These are phyloP conservation scores for Smutsia gigantea DNA, from an alignment of 2,797 vertebrate genomes.

Conservation along the genomic window DNA sequence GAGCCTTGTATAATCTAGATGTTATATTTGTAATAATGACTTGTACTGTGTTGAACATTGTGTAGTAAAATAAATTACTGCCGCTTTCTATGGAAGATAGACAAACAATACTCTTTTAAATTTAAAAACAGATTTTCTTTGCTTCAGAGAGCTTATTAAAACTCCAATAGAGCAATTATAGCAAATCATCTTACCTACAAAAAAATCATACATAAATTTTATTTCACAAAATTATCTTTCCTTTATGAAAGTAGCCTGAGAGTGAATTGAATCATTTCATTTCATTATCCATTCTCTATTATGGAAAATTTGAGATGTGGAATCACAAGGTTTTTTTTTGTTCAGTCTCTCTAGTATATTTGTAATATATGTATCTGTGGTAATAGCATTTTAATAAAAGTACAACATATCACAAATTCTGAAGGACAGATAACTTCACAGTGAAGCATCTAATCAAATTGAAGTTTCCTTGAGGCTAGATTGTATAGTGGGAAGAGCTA, in stretches of 20 bases:
- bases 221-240: slow-evolving; percentile 24
- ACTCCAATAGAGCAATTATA: slow-evolving; percentile 14
- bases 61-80: slow-evolving; percentile 9
- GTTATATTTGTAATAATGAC: not conserved
- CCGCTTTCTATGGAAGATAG: not conserved
- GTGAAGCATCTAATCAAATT: not conserved
- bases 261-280: not conserved
- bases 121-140: slow-evolving; percentile 55
- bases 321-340: not conserved
- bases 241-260: not conserved
- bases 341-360: not conserved
- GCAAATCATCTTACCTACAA: slow-evolving; percentile 31
- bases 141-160: slow-evolving; percentile 38
- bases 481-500: not conserved
- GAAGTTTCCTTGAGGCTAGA: not conserved
- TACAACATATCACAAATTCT: not conserved
- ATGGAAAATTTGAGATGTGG: not conserved
- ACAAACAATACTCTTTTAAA: slow-evolving; percentile 10
- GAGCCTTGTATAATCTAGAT: not conserved
- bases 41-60: not conserved
- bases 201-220: slow-evolving; percentile 3
- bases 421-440: not conserved
- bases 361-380: not conserved
- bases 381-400: slow-evolving; percentile 55
- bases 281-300: not conserved